Evolutionary conservation across 1,140 invertebrate species (phyloP).

Genomic region (Lethocerus indicus): DNA sequence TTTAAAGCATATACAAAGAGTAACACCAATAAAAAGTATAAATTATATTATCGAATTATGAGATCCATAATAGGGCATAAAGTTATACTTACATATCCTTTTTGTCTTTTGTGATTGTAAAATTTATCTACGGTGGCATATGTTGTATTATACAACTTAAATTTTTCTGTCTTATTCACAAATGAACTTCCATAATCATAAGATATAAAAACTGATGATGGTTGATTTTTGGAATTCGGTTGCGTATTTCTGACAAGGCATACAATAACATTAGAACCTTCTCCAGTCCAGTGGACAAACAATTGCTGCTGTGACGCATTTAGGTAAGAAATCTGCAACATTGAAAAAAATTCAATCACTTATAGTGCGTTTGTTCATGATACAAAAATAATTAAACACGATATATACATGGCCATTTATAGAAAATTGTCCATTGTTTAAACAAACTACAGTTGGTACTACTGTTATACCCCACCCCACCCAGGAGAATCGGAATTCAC

Average conservation of each 20-base stretch:
- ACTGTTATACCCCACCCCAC: too few species aligned
- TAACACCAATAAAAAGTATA: not conserved
- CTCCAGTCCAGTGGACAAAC: constrained; percentile 80
- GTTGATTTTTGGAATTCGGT: constrained; percentile 24
- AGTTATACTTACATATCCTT: constrained; percentile 45
- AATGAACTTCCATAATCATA: constrained; percentile 72
- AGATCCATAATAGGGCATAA: constrained; percentile 4
- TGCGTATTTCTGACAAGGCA: constrained; percentile 53
- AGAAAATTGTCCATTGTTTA: too few species aligned
- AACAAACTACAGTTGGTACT: too few species aligned
- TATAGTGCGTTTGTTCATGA: too few species aligned
- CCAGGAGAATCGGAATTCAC: too few species aligned
- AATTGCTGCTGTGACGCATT: constrained; percentile 75
- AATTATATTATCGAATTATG: too few species aligned
- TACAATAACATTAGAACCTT: constrained; percentile 67
- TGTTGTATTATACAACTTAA: constrained; percentile 32
- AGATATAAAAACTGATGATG: constrained; percentile 66
- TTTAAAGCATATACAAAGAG: not conserved
- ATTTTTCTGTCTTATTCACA: constrained; percentile 48
- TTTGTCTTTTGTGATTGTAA: constrained; percentile 62
- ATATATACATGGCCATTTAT: too few species aligned
- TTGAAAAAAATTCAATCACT: not conserved
- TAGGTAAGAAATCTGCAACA: constrained; percentile 24
- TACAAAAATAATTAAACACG: too few species aligned
- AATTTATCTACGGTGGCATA: constrained; percentile 64